phyloP scores from a whole-genome alignment of 2,888 invertebrate genomes.

The Drosophila yooni region DNA sequence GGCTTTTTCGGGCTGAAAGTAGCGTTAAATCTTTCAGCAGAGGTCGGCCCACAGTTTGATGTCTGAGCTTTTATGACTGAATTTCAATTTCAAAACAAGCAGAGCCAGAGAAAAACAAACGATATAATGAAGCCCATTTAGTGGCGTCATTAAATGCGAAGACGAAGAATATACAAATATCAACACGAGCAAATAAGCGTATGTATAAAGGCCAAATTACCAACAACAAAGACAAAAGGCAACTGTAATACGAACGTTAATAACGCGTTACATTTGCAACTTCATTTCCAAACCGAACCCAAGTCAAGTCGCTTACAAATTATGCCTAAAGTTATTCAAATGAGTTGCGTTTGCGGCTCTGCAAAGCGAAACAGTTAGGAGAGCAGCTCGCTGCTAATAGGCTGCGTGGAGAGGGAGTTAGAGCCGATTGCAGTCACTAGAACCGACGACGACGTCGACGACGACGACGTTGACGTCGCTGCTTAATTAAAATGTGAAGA shows the following conservation, averaged over 20 bases:
- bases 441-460: slow-evolving; percentile 45
- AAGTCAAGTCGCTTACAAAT: slow-evolving; percentile 72
- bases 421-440: slow-evolving; percentile 71
- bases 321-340: slow-evolving; percentile 80
- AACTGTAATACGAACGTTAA: slow-evolving; percentile 80
- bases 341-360: slow-evolving; percentile 67
- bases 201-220: slow-evolving; percentile 23
- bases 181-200: background rate
- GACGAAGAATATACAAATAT: slow-evolving; percentile 45
- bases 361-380: slow-evolving; percentile 56
- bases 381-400: slow-evolving; percentile 4
- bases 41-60: slow-evolving; percentile 18
- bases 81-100: slow-evolving; percentile 70
- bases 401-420: slow-evolving; percentile 1
- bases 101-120: slow-evolving; percentile 60
- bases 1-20: slow-evolving; percentile 42
- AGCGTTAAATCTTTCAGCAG: slow-evolving; percentile 71
- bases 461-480: slow-evolving; percentile 46
- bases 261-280: slow-evolving; percentile 81
- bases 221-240: slow-evolving; percentile 43
- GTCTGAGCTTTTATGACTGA: slow-evolving; percentile 69
- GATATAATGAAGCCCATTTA: slow-evolving; percentile 81
- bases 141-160: slow-evolving; percentile 77
- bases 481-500: slow-evolving; percentile 81
- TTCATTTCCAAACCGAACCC: slow-evolving; percentile 57